Percentiles rank a stretch among this genome's conserved stretches.
Conservation (phyloP, 1,140 invertebrate species). For the Zaprionus kolodkinae region DNA sequence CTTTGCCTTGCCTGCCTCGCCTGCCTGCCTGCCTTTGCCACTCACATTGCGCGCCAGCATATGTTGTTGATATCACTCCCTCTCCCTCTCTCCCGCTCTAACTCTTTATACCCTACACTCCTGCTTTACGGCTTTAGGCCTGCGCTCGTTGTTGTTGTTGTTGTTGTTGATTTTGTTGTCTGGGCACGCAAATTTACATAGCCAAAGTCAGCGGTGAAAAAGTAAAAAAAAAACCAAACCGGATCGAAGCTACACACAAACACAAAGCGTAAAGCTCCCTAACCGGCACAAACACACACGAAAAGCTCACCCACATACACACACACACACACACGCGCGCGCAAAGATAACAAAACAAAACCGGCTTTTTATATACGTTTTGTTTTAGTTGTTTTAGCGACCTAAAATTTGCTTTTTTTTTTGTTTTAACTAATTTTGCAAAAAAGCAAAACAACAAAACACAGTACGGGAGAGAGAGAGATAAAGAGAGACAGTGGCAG, state of each 20-base stretch:
- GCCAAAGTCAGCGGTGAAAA: slow-evolving; percentile 47
- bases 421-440: slow-evolving; percentile 57
- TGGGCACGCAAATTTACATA: slow-evolving; percentile 63
- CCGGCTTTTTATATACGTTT: slow-evolving; percentile 66
- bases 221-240: slow-evolving; percentile 52
- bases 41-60: slow-evolving; percentile 41
- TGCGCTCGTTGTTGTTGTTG: slow-evolving; percentile 4
- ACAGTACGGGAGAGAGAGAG: neutral
- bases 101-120: neutral
- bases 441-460: slow-evolving; percentile 40
- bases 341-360: slow-evolving; percentile 68
- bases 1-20: slow-evolving; percentile 24
- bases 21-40: slow-evolving; percentile 25
- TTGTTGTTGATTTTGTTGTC: slow-evolving; percentile 27
- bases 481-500: neutral
- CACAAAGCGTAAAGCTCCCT: slow-evolving; percentile 53
- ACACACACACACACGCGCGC: slow-evolving; percentile 40
- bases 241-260: slow-evolving; percentile 59
- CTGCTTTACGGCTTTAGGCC: slow-evolving; percentile 1
- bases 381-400: slow-evolving; percentile 23
- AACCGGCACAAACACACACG: slow-evolving; percentile 65
- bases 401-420: slow-evolving; percentile 44
- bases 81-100: neutral
- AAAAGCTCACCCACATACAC: slow-evolving; percentile 75
- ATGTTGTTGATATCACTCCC: slow-evolving; percentile 33